Base-by-base conservation (phyloP, 2,797 vertebrate species). In the Steatocranus sp. region DNA sequence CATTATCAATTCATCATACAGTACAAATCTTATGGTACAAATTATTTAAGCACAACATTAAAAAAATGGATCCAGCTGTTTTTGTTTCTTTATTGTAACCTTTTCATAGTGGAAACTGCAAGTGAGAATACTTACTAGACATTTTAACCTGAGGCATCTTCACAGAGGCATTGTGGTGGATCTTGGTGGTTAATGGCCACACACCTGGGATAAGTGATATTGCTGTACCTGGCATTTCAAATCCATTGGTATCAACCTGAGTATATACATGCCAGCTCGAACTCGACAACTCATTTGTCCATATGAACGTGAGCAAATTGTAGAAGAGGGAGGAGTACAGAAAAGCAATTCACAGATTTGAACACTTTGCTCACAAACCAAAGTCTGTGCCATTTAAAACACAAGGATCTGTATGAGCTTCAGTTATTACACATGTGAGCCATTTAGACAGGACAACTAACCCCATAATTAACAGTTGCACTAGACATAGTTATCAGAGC, bases 71-170 rank as follows among this genome's bases (percentile, higher is more conserved):
- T 54, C 77, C 32, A 80, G 68, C 10, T 23, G 32, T 78, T 79
- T 87, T 27, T 78, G 66, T 78, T 79, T 81, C 46, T 84, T 88
- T 88, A 68, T 27, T 43, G 73, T 78, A 80, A 80, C 36, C 18
- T 58, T 51, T 17, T 74, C 49, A 7, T 10, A 76, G 74, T 51
- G 61, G 81, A 86, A 86, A 89, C 61, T 48, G 53, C 63, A 83
- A 53, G 20, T 36, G 82, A 80, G 84, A 74, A 88, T 83, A 76
- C 85, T 92, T 91, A 53, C 51, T 91, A 80, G 81, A 89, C 86
- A 89, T 6, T 17, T 77, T 78, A 88, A 94, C 94, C 94, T 96
- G 94, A 95, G 94, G 91, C 88, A 94, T 90, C 86, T 89, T 88
- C 77, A 66, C 91, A 86, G 93, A 94, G 92, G 92, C 92, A 92